Evolutionary conservation across 2,797 vertebrate species (phyloP), one percentile per base, ranked within the genome.

Genomic region (Acridotheres tristis): DNA sequence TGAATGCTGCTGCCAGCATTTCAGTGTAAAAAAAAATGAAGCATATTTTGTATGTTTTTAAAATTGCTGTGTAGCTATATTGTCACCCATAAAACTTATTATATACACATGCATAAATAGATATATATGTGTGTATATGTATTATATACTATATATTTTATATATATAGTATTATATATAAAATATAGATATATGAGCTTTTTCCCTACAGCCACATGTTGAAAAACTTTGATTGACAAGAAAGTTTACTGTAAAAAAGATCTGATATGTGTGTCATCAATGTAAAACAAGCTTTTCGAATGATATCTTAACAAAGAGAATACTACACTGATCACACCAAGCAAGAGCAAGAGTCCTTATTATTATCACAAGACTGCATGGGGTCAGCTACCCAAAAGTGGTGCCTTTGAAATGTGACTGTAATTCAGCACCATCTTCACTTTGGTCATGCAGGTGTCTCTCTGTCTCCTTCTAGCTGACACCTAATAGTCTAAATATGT

Each of bases 211-310:
- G 85, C 47, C n/a, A n/a, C 68, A 68, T 58, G 30, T 77, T 93
- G 72, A 67, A 90, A 86, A 92, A 30, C 65, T 94, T 97, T 97
- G 85, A 96, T 77, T 95, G 93, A 94, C 88, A 94, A 93, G 92
- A 87, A 95, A 89, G 59, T 91, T 97, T 96, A 85, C 91, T 93
- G 72, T 88, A 94, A 95, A 96, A 96, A 15, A 67, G 30, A 80
- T 92, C 54, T 83, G 58, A 89, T 86, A 85, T 90, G 25, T 15
- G 8, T 50, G 48, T 74, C 71, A 77, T 95, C 42, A 45, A n/a
- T 42, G 45, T 87, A 94, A 90, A 97, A 92, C 53, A 88, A 96
- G 55, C 11, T 21, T 94, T 96, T 79, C 89, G 55, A 93, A 63
- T 79, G 74, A 93, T 75, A 96, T 58, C 30, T 89, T 87, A 88